Percentiles rank a stretch among this genome's conserved stretches.
phyloP scores from a whole-genome alignment of 2,888 invertebrate species.

The Ormyrus rosae region DNA sequence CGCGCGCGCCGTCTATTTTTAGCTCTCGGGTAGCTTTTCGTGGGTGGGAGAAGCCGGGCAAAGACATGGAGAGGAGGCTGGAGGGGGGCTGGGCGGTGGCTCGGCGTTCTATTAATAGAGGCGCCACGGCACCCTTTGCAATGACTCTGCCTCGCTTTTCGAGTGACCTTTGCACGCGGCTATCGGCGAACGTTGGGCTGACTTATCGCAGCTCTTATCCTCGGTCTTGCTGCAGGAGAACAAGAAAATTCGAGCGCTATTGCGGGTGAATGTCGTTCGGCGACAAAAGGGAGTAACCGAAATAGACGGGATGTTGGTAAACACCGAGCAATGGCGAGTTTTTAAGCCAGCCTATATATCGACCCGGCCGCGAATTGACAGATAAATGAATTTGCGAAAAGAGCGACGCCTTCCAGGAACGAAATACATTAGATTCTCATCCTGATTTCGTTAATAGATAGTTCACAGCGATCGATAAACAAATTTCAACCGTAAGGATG shows the following conservation, averaged over 20 bases:
- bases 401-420: too few relatives aligned
- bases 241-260: background rate
- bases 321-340: background rate
- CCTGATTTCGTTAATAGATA: too few relatives aligned
- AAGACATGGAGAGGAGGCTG: conserved; percentile 42
- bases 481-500: too few relatives aligned
- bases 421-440: too few relatives aligned
- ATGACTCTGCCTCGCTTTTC: conserved; percentile 3
- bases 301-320: conserved; percentile 1
- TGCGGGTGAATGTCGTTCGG: too few relatives aligned
- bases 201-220: conserved; percentile 6
- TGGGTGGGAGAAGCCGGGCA: conserved; percentile 61
- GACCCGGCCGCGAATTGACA: too few relatives aligned
- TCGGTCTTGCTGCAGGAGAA: too few relatives aligned
- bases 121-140: conserved; percentile 62
- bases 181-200: conserved; percentile 13
- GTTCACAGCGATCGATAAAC: too few relatives aligned
- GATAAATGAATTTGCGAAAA: too few relatives aligned
- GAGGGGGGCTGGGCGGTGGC: conserved; percentile 59
- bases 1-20: too few relatives aligned
- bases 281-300: background rate
- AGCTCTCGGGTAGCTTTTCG: conserved; percentile 61
- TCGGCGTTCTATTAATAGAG: conserved; percentile 68
- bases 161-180: conserved; percentile 43
- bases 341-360: too few relatives aligned